Evolutionary conservation across 2,888 invertebrate genomes (phyloP).

Genomic region (Dugesia japonica): DNA sequence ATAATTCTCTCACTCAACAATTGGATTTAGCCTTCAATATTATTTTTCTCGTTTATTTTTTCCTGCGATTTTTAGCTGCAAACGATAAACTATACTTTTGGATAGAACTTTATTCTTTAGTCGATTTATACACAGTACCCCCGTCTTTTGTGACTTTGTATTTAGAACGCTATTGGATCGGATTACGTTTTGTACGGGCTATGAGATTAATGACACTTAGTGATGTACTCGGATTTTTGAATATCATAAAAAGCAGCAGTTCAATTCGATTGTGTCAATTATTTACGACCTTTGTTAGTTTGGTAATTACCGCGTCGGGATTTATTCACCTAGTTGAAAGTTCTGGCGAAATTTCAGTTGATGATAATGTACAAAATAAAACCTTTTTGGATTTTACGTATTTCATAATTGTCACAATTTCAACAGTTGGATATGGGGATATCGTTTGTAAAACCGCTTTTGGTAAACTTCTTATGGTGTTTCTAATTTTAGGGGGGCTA

Average conservation of each 20-base stretch:
- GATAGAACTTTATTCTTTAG: slow-evolving; percentile 99
- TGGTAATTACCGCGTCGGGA: slow-evolving; percentile 98
- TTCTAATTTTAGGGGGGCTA: slow-evolving; percentile 99
- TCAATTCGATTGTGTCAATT: slow-evolving; percentile 98
- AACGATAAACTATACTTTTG: slow-evolving; percentile 99
- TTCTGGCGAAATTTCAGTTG: slow-evolving; percentile 85
- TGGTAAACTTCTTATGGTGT: slow-evolving; percentile 94
- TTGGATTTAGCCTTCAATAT: slow-evolving; percentile 99
- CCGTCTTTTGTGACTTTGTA: slow-evolving; percentile 99
- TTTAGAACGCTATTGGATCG: slow-evolving; percentile 99
- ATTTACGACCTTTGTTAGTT: slow-evolving; percentile 97
- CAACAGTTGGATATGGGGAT: slow-evolving; percentile 98
- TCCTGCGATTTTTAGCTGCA: slow-evolving; percentile 99
- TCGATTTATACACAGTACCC: slow-evolving; percentile 99
- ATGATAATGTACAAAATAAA: slow-evolving; percentile 51
- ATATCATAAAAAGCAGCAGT: slow-evolving; percentile 98
- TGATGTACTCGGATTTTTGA: slow-evolving; percentile 99
- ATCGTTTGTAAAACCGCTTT: slow-evolving; percentile 92
- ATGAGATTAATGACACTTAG: slow-evolving; percentile 99
- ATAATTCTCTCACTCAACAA: slow-evolving; percentile 98
- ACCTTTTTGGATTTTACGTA: slow-evolving; percentile 99
- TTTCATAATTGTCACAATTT: slow-evolving; percentile 99
- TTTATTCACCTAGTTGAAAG: slow-evolving; percentile 99
- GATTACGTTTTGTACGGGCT: slow-evolving; percentile 95
- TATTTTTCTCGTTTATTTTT: slow-evolving; percentile 99